Evolutionary conservation across 2,888 invertebrate genomes (phyloP), one percentile per base, ranked within the genome.

Genomic region (Lordiphosa fenestrarum): DNA sequence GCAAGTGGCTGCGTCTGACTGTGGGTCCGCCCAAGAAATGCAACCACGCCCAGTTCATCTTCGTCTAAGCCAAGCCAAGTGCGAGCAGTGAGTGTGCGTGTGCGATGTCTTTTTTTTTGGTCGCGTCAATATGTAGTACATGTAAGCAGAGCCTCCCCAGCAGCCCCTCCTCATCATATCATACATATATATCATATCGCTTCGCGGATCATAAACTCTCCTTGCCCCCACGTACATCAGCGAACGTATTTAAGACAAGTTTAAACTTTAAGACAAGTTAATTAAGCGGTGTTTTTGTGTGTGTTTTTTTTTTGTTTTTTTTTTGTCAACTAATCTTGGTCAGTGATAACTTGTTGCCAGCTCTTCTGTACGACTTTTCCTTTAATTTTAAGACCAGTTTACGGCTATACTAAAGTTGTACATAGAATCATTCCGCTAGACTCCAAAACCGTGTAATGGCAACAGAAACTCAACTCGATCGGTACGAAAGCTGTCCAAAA

Each of bases 1-100:
- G 96, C 37, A 95, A 96, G 87, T 97, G 96, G 96, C 90, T 94
- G 44, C 92, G 96, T 46, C 87, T 91, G 54, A 90, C 90, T 62
- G 86, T 91, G 0, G 89, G 88, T 1, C 84, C 88, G 69, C 89
- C 89, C 53, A 89, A 89, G 72, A 90, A 88, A 69, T 90, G 90
- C 80, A 75, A 82, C 73, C 87, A 87, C 59, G 86, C 89, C 47
- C 89, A 90, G 66, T 90, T 90, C 70, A 88, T 88, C 73, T 90
- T 90, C 62, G 88, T 90, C 81, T 90, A 89, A 87, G 60, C 5
- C 21, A 5, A 23, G 4, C 19, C 10, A 21, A 19, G 3, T 5
- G 44, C 10, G 9, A 19, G n/a, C n/a, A n/a, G 13, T 10, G 15
- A 23, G 39, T 25, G 30, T 19, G 12, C 23, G 36, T 23, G 47